These are phyloP conservation scores for Parasteatoda tepidariorum DNA, from an alignment of 1,140 invertebrate genomes.

Conservation along the genomic window DNA sequence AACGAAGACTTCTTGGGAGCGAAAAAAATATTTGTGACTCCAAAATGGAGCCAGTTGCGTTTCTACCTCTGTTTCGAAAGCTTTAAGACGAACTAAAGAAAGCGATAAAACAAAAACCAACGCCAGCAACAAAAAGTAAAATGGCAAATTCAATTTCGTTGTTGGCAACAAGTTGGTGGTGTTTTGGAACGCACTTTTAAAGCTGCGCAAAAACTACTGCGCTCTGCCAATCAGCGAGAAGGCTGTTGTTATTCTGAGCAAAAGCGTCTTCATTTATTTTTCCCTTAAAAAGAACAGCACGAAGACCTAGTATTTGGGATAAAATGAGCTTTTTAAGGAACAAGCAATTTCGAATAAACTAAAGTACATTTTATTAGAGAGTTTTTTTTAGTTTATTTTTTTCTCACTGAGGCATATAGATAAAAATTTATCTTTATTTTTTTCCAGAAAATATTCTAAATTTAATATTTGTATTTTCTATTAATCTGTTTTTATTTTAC, in stretches of 20 bases:
- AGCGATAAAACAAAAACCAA: constrained; percentile 9
- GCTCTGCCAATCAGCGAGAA: neutral
- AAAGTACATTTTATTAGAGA: neutral
- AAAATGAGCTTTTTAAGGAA: neutral
- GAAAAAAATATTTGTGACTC: neutral
- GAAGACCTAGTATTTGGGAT: neutral
- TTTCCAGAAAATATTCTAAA: no score
- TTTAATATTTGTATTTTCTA: no score
- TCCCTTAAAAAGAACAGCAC: neutral
- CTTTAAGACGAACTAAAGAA: constrained; percentile 11
- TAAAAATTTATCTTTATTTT: no score
- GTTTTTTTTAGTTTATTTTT: no score
- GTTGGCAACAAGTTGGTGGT: constrained; percentile 33
- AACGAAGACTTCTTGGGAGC: no score
- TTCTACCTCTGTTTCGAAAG: neutral
- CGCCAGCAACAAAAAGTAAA: constrained; percentile 1
- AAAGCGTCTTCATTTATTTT: neutral
- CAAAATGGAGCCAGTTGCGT: neutral
- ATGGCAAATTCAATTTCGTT: constrained; percentile 36
- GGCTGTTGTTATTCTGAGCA: neutral
- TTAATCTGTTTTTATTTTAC: no score
- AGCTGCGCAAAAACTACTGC: constrained; percentile 4
- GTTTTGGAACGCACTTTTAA: constrained; percentile 18
- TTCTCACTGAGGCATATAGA: no score
- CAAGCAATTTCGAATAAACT: neutral